Evolutionary conservation across 1,140 invertebrate genomes (phyloP).

Genomic region (Aleiodes sp.): DNA sequence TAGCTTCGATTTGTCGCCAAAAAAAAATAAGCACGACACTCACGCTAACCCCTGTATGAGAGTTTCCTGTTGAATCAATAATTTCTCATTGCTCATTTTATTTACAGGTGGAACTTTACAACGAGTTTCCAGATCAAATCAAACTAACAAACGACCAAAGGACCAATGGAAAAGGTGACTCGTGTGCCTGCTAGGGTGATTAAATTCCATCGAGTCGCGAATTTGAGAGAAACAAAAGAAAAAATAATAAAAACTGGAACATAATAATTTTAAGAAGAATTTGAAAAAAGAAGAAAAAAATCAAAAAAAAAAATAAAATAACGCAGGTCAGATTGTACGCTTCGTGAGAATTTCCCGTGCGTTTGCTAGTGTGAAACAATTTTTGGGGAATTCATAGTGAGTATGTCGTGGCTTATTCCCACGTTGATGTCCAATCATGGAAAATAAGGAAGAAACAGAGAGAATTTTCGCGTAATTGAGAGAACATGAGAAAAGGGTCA

Average conservation of each 20-base stretch:
- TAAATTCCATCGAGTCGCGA: not conserved
- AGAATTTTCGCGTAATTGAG: too few relatives aligned
- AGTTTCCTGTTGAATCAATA: not conserved
- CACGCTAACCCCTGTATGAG: too few relatives aligned
- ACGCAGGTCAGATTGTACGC: constrained; percentile 59
- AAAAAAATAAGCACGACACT: too few relatives aligned
- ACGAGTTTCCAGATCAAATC: constrained; percentile 97
- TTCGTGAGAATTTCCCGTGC: constrained; percentile 50
- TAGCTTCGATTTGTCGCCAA: too few relatives aligned
- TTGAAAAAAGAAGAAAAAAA: constrained; percentile 25
- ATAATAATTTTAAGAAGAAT: constrained; percentile 27
- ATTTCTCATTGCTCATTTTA: constrained; percentile 16
- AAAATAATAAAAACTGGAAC: constrained; percentile 18
- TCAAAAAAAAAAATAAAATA: constrained; percentile 29
- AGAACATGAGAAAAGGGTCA: too few relatives aligned
- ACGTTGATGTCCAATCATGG: too few relatives aligned
- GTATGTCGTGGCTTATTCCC: too few relatives aligned
- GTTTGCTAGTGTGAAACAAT: constrained; percentile 11
- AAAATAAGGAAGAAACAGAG: not conserved
- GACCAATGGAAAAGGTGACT: constrained; percentile 76
- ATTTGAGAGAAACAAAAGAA: constrained; percentile 9
- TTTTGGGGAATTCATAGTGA: too few relatives aligned
- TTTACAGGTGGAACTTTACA: constrained; percentile 87
- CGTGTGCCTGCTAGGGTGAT: constrained; percentile 77
- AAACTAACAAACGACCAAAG: constrained; percentile 76